Percentiles rank a stretch among this genome's conserved stretches.
Conservation (phyloP, 2,797 vertebrate species). For the Tokudaia muenninki region DNA sequence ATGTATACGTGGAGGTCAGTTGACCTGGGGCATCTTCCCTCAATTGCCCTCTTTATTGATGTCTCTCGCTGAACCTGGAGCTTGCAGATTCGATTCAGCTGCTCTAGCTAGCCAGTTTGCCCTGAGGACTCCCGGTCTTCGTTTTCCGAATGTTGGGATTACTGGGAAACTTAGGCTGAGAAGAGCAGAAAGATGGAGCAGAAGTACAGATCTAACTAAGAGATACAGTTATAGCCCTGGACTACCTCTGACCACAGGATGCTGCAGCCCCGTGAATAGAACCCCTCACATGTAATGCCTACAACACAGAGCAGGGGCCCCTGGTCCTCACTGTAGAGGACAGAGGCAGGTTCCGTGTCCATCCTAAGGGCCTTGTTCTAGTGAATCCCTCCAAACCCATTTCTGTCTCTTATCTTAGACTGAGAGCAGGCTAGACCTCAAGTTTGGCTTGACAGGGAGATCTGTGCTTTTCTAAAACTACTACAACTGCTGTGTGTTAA, state of each 20-base stretch:
- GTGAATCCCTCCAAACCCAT: background rate
- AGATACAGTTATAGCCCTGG: background rate
- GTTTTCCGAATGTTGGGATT: background rate
- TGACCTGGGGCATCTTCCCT: background rate
- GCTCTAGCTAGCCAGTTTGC: background rate
- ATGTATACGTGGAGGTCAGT: background rate
- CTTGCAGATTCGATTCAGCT: background rate
- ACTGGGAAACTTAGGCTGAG: background rate
- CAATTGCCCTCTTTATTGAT: background rate
- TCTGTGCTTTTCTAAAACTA: conserved; percentile 83
- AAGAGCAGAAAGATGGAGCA: background rate
- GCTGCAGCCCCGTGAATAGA: background rate
- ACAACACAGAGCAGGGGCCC: background rate
- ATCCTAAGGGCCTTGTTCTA: background rate
- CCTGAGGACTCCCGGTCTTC: background rate
- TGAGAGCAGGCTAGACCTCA: background rate
- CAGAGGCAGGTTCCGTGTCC: background rate
- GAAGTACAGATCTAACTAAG: background rate
- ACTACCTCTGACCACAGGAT: background rate
- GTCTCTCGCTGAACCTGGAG: background rate
- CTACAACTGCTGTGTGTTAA: conserved; percentile 80
- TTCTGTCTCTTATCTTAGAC: background rate
- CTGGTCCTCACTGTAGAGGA: background rate
- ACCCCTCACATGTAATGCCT: background rate
- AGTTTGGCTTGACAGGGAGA: conserved; percentile 69